Conservation (phyloP, 2,113 vertebrate species). For the Colius striatus region DNA sequence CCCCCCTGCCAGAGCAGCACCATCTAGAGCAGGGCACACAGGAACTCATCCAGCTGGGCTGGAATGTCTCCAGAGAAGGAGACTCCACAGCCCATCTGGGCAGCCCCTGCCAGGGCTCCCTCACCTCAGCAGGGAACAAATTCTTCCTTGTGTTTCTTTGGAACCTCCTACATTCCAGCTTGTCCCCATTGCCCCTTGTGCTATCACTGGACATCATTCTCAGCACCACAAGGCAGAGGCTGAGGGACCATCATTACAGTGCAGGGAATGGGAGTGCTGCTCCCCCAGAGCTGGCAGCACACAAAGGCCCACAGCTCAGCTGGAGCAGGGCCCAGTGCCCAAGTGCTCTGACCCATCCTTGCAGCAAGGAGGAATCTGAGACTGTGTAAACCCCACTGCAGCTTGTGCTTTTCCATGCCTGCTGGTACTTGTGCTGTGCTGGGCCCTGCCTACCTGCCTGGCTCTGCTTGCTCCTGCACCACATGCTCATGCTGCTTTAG, state of each 20-base stretch:
- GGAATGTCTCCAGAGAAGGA: no score
- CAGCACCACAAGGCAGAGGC: not conserved
- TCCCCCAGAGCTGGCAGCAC: not conserved
- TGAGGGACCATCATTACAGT: not conserved
- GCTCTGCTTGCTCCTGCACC: not conserved
- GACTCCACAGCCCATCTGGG: no score
- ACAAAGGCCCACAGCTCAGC: not conserved
- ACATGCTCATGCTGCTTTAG: not conserved
- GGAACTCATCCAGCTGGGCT: no score
- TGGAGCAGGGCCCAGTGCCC: not conserved
- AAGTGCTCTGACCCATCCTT: not conserved
- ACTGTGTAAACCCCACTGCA: accelerated
- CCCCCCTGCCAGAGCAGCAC: no score
- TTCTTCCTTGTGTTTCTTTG: no score
- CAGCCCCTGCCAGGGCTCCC: no score
- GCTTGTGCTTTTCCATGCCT: not conserved
- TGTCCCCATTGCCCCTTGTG: no score
- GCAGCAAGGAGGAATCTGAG: not conserved
- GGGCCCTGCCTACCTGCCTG: not conserved
- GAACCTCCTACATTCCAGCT: no score
- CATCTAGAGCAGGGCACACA: no score
- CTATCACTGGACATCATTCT: not conserved
- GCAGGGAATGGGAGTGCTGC: not conserved
- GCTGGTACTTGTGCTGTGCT: not conserved
- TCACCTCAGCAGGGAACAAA: no score